Percentiles rank a stretch among this genome's conserved stretches.
Conservation (phyloP, 2,888 invertebrate genomes). For the Seira sanloemensis region DNA sequence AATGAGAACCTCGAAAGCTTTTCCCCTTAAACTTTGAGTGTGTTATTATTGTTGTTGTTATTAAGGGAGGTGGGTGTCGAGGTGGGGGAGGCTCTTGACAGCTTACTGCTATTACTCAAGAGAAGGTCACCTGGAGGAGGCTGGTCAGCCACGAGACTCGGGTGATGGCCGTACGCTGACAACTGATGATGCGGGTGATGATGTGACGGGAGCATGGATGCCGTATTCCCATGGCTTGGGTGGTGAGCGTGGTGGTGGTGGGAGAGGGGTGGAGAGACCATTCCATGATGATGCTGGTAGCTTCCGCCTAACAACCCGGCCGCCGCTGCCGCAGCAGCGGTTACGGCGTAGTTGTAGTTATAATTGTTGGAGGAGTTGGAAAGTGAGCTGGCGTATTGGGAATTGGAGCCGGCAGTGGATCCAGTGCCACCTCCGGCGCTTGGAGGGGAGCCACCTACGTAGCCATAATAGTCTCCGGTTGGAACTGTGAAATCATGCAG, state of each 20-base stretch:
- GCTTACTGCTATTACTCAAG: constrained; percentile 49
- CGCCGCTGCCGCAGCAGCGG: constrained; percentile 45
- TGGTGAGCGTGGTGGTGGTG: constrained; percentile 55
- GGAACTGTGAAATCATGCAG: constrained; percentile 28
- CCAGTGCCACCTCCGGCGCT: constrained; percentile 46
- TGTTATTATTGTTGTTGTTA: constrained; percentile 54
- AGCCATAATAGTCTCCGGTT: constrained; percentile 55
- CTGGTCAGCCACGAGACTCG: constrained; percentile 46
- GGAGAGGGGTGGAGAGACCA: constrained; percentile 52
- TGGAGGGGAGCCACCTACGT: constrained; percentile 52
- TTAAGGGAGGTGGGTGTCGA: constrained; percentile 52
- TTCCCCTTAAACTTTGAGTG: constrained; percentile 45
- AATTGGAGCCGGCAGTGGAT: constrained; percentile 47
- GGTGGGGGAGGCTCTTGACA: constrained; percentile 48
- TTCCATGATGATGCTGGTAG: constrained; percentile 53
- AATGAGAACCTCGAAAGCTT: neutral
- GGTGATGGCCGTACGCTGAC: constrained; percentile 43
- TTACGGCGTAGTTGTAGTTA: constrained; percentile 44
- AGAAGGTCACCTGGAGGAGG: constrained; percentile 54
- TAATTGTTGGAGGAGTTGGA: constrained; percentile 51
- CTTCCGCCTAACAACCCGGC: constrained; percentile 46
- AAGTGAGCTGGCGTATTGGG: constrained; percentile 48
- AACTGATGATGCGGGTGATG: constrained; percentile 37
- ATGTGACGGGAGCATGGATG: constrained; percentile 52
- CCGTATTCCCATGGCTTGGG: constrained; percentile 46